These are phyloP conservation scores for Elysia crispata DNA, from an alignment of 2,888 invertebrate species.

Conservation along the genomic window DNA sequence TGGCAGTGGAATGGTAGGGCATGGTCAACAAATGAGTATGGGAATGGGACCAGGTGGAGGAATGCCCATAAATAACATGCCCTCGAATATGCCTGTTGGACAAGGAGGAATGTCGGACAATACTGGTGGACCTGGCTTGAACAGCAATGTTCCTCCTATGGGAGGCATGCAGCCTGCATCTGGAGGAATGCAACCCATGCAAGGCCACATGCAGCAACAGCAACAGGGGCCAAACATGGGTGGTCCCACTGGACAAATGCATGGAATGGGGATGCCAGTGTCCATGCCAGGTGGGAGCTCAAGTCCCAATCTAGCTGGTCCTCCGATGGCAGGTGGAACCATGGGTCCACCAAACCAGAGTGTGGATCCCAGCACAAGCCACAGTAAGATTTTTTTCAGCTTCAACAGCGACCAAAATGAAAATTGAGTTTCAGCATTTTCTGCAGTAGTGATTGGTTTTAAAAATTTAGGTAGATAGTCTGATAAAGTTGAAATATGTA, in stretches of 20 bases:
- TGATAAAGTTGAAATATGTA: no score
- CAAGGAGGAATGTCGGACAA: constrained; percentile 21
- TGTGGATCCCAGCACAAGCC: constrained; percentile 54
- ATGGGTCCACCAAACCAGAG: constrained; percentile 56
- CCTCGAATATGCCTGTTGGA: constrained; percentile 21
- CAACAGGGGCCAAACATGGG: constrained; percentile 26
- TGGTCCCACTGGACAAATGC: constrained; percentile 32
- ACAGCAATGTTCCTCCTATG: constrained; percentile 38
- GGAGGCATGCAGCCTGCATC: constrained; percentile 22
- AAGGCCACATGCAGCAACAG: constrained; percentile 19
- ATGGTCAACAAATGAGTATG: constrained; percentile 20
- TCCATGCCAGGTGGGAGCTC: constrained; percentile 46
- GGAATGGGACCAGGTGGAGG: constrained; percentile 30
- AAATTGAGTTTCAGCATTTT: neutral
- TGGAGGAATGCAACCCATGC: constrained; percentile 29
- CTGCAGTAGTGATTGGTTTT: no score
- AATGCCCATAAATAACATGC: constrained; percentile 15
- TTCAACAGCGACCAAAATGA: neutral
- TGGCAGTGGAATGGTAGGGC: constrained; percentile 51
- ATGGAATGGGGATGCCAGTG: constrained; percentile 48
- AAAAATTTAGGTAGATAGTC: no score
- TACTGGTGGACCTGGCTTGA: constrained; percentile 11
- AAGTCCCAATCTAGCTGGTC: constrained; percentile 46
- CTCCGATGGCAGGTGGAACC: constrained; percentile 55
- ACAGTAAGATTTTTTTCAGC: constrained; percentile 42